These are phyloP conservation scores for Cotesia chilonis DNA, from an alignment of 1,140 invertebrate genomes.

Conservation along the genomic window DNA sequence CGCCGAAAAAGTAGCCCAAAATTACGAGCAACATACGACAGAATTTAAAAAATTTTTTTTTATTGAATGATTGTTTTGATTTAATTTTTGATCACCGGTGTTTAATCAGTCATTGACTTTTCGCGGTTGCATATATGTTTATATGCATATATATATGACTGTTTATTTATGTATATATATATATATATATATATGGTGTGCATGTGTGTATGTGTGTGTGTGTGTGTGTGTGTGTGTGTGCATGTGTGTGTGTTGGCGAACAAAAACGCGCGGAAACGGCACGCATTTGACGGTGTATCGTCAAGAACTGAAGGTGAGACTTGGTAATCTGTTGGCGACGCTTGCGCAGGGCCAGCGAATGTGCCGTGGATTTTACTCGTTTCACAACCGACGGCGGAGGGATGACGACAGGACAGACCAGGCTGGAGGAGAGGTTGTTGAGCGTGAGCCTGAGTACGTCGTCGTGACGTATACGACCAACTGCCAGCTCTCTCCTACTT, in stretches of 20 bases:
- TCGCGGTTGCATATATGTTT: too few relatives aligned
- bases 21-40: too few relatives aligned
- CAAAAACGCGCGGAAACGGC: slow-evolving; percentile 43
- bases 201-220: too few relatives aligned
- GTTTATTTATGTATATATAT: not conserved
- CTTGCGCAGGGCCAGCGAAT: slow-evolving; percentile 41
- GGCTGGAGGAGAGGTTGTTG: not conserved
- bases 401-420: not conserved
- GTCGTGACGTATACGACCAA: too few relatives aligned
- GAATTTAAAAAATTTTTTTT: too few relatives aligned
- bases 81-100: too few relatives aligned
- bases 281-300: slow-evolving; percentile 56
- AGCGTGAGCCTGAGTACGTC: too few relatives aligned
- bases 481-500: too few relatives aligned
- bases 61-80: too few relatives aligned
- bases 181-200: not conserved
- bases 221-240: not conserved
- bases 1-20: too few relatives aligned
- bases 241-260: slow-evolving; percentile 3
- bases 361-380: not conserved
- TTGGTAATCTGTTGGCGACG: slow-evolving; percentile 44
- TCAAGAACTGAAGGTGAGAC: slow-evolving; percentile 51
- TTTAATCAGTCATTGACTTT: too few relatives aligned
- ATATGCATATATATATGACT: too few relatives aligned
- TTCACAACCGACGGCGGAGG: not conserved